Conservation (phyloP, 1,140 invertebrate species). For the Panagrolaimus sp. region DNA sequence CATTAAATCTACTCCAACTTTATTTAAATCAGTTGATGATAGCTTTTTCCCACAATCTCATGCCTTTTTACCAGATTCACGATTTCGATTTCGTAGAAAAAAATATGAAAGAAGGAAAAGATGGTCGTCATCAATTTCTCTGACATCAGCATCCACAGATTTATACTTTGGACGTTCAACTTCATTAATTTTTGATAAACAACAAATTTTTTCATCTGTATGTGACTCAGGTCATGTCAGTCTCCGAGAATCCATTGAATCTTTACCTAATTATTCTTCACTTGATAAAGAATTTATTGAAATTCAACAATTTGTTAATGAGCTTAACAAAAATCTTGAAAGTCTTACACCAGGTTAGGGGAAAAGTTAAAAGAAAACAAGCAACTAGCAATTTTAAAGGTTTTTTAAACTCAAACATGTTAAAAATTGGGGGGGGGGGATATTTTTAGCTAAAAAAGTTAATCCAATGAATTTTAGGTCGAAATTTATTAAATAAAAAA, state of each 20-base stretch:
- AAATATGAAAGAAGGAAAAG: not conserved
- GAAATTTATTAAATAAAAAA: constrained; percentile 59
- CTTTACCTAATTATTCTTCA: not conserved
- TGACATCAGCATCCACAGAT: not conserved
- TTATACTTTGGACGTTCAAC: constrained; percentile 1
- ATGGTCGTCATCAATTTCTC: not conserved
- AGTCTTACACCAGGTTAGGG: constrained; percentile 5
- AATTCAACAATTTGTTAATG: constrained; percentile 6
- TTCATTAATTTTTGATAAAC: too few species aligned
- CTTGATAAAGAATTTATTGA: not conserved
- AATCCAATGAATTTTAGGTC: constrained; percentile 43
- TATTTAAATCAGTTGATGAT: constrained; percentile 10
- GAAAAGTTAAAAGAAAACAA: not conserved
- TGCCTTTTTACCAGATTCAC: not conserved
- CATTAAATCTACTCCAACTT: not conserved
- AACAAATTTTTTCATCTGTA: not conserved
- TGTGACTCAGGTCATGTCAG: constrained; percentile 10
- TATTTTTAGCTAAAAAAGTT: not conserved
- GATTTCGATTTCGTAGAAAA: not conserved
- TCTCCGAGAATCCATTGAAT: constrained; percentile 1
- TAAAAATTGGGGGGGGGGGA: too few species aligned
- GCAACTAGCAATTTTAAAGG: constrained; percentile 38
- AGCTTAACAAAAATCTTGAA: constrained; percentile 10
- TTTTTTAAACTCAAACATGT: not conserved
- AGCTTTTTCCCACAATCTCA: too few species aligned